Evolutionary conservation across 2,113 vertebrate genomes (phyloP), one percentile per base, ranked within the genome.

Genomic region (Potamarius usumacintae): DNA sequence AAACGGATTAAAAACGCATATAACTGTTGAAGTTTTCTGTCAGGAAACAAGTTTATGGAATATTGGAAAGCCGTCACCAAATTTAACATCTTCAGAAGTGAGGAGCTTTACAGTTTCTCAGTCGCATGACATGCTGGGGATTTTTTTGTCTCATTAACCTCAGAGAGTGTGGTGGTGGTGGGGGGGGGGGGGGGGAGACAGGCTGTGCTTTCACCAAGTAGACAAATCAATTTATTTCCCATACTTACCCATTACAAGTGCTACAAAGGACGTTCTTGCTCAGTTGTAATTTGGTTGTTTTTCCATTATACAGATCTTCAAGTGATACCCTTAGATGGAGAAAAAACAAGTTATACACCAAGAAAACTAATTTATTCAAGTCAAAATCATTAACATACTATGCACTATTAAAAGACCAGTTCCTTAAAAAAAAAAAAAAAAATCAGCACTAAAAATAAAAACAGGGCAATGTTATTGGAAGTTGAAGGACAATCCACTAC

Each of bases 211-310:
- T 42, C 42, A 52, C 72, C 10, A 12, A 4, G 34, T 25, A 53
- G 6, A 14, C 25, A 79, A 55, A 27, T 8, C 48, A 25, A 18
- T 48, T 48, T 9, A 14, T n/a, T 83, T 1, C 6, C 18, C 27
- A 30, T 3, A 97, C 98, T 97, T 93, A 99, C 98, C 98, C 98
- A 88, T 96, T 99, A 94, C 98, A 99, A 85, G 97, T 95, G 89
- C 95, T 96, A 94, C 98, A 99, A 74, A 99, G 96, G 86, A 99
- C 98, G 94, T 99, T 99, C 96, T 99, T 99, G 96, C 98, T 99
- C 92, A 99, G 97, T 78, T 99, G 98, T 93, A 99, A 96, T 96
- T 99, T 99, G 90, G 98, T 99, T 90, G 98, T 97, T 96, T 99
- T 99, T 86, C 97, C 98, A 93, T 99, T 99, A 92, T 99, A 99